Evolutionary conservation across 2,797 vertebrate species (phyloP), one percentile per base, ranked within the genome.

Genomic region (Zalophus californianus): DNA sequence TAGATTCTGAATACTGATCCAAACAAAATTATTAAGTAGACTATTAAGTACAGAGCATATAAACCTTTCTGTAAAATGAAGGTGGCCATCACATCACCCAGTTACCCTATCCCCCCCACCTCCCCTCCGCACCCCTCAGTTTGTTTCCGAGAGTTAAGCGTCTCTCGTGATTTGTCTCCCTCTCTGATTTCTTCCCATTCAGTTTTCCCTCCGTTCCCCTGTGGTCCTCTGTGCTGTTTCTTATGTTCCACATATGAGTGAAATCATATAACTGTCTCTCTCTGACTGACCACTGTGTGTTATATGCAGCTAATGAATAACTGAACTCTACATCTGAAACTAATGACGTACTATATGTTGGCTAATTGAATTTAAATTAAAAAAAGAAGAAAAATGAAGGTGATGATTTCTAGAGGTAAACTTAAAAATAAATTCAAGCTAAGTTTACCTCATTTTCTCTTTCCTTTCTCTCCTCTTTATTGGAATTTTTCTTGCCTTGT

Each of bases 1-100:
- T 82, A 15, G 10, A 78, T 72, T 93, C 58, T 95, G 38, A 85
- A 82, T 64, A 73, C 8, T 64, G 38, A 80, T 77, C 60, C 48
- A 88, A 82, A 82, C 32, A 91, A 96, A 94, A 93, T 93, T 90
- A 86, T 87, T 62, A 78, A 64, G 7, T 70, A n/a, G 20, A 79
- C 66, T 70, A 62, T 75, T 92, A 87, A 68, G 18, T n/a, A 11
- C 32, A 90, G 25, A 94, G 21, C 41, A 48, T 20, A 48, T 88
- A 88, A 91, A 75, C 14, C 7, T 27, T 87, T 73, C n/a, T 88
- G 82, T 60, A 96, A 94, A 89, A 44, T 82, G 18, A 86, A 86
- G 93, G 16, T 35, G n/a, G 3, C 35, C 66, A 35, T 35, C 66
- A 35, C 66, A 68, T 68, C 66, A 68, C n/a, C n/a, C n/a, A 20